A percentile compares a stretch with the other conserved stretches of the same genome.
Conservation (phyloP, 2,888 invertebrate species). For the Eupithecia insigniata region DNA sequence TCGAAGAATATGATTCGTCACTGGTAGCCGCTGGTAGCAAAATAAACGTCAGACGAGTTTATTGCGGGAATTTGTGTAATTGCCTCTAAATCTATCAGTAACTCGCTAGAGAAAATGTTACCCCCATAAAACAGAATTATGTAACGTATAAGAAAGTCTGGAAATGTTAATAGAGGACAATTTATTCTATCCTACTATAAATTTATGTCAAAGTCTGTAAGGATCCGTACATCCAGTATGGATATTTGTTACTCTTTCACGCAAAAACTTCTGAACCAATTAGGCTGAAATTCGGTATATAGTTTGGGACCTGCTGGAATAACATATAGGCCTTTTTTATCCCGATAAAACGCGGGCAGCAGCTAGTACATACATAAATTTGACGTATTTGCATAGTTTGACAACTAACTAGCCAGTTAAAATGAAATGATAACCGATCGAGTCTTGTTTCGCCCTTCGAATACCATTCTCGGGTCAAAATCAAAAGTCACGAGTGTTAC, state of each 20-base stretch:
- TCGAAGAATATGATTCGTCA: background rate
- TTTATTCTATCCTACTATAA: too few species aligned
- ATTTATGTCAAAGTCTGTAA: too few species aligned
- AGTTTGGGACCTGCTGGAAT: too few species aligned
- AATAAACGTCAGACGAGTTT: background rate
- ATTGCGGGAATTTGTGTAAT: background rate
- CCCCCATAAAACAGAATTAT: slow-evolving; percentile 9
- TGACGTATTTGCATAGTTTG: too few species aligned
- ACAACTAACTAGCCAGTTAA: too few species aligned
- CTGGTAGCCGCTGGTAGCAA: background rate
- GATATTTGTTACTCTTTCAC: too few species aligned
- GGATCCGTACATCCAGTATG: too few species aligned
- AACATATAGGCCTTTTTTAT: too few species aligned
- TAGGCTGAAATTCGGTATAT: too few species aligned
- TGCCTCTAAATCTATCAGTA: background rate
- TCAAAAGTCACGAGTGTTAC: background rate
- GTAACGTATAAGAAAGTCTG: background rate
- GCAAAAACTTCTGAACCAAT: too few species aligned
- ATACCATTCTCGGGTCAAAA: background rate
- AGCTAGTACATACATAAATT: too few species aligned
- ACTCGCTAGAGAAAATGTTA: background rate
- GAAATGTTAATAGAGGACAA: slow-evolving; percentile 1
- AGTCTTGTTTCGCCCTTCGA: background rate
- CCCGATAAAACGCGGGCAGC: too few species aligned
- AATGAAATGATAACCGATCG: background rate